A percentile compares a stretch with the other conserved stretches of the same genome.
These are phyloP conservation scores for Lordiphosa andalusiaca DNA, from an alignment of 2,888 invertebrate genomes.

Conservation along the genomic window DNA sequence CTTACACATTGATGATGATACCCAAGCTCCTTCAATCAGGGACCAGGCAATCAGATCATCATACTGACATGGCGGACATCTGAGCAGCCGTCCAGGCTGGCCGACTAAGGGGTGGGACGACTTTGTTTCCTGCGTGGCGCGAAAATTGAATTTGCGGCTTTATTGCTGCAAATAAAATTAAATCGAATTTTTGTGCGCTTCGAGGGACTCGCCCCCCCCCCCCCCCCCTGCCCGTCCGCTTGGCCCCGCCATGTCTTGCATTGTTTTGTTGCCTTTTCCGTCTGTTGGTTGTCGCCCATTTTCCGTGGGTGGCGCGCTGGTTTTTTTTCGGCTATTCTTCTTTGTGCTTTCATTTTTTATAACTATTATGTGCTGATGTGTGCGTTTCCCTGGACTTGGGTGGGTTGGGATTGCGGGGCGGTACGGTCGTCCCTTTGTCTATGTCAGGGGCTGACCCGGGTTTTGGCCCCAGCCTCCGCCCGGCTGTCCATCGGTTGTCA, in stretches of 20 bases:
- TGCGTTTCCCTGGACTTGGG: conserved; percentile 42
- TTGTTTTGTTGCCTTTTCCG: conserved; percentile 25
- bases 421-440: conserved; percentile 4
- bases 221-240: too few species aligned
- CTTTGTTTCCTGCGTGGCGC: conserved; percentile 45
- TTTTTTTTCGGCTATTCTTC: conserved; percentile 21
- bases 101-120: conserved; percentile 29
- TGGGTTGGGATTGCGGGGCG: too few species aligned
- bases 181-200: conserved; percentile 62
- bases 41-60: conserved; percentile 1
- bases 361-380: conserved; percentile 69
- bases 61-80: conserved; percentile 4
- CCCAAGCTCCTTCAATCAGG: background rate
- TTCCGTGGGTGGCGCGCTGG: conserved; percentile 4
- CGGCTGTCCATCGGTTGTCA: conserved; percentile 40
- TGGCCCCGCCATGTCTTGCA: conserved; percentile 17
- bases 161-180: conserved; percentile 78
- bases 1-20: background rate
- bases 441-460: conserved; percentile 5
- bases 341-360: conserved; percentile 46
- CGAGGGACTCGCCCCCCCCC: conserved; percentile 12
- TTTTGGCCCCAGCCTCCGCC: background rate
- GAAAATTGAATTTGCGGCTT: conserved; percentile 76
- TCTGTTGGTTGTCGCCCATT: conserved; percentile 15
- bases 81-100: too few species aligned